phyloP scores from a whole-genome alignment of 2,797 vertebrate genomes.

The Adrianichthys oophorus region DNA sequence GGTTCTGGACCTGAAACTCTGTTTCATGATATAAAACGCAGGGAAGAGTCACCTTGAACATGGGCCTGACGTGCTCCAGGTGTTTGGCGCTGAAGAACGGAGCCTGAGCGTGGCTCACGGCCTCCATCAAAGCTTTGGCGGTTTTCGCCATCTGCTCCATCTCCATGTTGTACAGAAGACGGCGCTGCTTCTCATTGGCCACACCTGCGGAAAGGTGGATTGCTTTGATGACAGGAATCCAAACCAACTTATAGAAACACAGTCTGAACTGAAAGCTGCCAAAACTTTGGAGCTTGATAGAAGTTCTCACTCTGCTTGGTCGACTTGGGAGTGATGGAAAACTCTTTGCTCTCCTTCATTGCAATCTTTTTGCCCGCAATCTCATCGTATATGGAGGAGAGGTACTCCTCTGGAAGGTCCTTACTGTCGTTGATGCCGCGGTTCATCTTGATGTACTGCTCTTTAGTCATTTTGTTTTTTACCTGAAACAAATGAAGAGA shows the following conservation, averaged over 20 bases:
- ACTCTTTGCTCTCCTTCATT: constrained; percentile 98
- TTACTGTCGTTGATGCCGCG: constrained; percentile 99
- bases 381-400: constrained; percentile 97
- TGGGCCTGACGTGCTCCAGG: constrained; percentile 95
- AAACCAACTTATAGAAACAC: neutral
- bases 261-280: neutral
- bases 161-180: constrained; percentile 95
- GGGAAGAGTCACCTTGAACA: constrained; percentile 89
- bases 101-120: constrained; percentile 96
- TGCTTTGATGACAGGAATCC: neutral
- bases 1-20: too few relatives aligned
- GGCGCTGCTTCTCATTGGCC: constrained; percentile 94
- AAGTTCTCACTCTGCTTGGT: constrained; percentile 91
- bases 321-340: constrained; percentile 87
- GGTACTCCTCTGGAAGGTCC: constrained; percentile 97
- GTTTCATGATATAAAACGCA: too few relatives aligned
- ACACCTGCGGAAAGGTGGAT: constrained; percentile 78
- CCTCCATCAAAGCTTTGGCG: constrained; percentile 98
- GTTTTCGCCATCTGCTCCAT: constrained; percentile 99
- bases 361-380: constrained; percentile 98
- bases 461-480: constrained; percentile 99
- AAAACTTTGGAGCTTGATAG: constrained; percentile 3
- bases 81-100: constrained; percentile 98
- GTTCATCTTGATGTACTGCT: constrained; percentile 99
- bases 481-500: constrained; percentile 74